Base-by-base conservation (phyloP, 2,797 vertebrate genomes). In the Xyrichtys novacula region DNA sequence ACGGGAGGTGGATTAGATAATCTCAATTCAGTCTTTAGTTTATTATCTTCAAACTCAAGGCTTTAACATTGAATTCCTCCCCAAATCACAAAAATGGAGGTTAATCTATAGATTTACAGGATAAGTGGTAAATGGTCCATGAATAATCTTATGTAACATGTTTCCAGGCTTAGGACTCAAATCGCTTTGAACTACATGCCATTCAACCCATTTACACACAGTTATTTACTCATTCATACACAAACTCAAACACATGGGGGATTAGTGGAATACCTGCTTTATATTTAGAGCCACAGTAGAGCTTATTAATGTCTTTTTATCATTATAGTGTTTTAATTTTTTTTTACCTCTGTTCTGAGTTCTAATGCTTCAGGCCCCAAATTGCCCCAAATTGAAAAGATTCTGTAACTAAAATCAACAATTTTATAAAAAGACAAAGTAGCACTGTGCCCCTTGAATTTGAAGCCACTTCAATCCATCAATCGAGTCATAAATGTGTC, bases 401-500 rank as follows among this genome's bases (percentile, higher is more conserved):
- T 34, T 19, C 61, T 59, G 19, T 16, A 15, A 64, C 81, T 75
- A 76, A 56, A 83, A 81, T 55, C 53, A 81, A 79, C 66, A 74
- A 49, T 19, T 4, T 32, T 29, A 25, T 9, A 34, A 39, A 38
- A 43, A 65, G 52, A 65, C 63, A 74, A 67, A 69, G 50, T 23
- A 54, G 48, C 49, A 44, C 44, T 34, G 16, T 46, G 34, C 44
- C 25, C 47, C 25, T 7, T 46, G 25, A 31, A 43, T 38, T n/a
- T 65, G 49, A 7, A 14, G 15, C 17, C 12, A n/a, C 25, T 34
- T 64, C 40, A 48, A 39, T 52, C 26, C 20, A 29, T 57, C 26
- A 23, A 20, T 53, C 12, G 15, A 28, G 20, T 15, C 19, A 29
- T 57, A 15, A 40, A 60, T 29, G 6, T 52, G 29, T 65, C 58